Evolutionary conservation across 2,113 vertebrate genomes (phyloP).

Genomic region (Mus pahari): DNA sequence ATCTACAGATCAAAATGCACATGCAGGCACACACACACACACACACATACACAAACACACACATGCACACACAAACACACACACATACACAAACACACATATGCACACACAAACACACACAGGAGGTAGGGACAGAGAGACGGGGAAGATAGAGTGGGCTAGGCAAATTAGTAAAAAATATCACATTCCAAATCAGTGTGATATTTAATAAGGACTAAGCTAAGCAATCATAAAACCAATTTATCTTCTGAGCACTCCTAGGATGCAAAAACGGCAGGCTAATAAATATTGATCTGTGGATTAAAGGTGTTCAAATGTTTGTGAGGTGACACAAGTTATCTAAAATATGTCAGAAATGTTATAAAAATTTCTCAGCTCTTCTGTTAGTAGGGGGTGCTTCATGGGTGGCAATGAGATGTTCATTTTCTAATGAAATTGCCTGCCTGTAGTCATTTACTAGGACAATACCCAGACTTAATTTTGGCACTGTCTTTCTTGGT

Average conservation of each 20-base stretch:
- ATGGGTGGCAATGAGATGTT: slow-evolving; percentile 25
- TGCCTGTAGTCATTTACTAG: slow-evolving; percentile 5
- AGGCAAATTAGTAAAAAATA: slow-evolving; percentile 54
- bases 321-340: neutral
- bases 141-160: neutral
- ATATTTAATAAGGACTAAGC: slow-evolving; percentile 48
- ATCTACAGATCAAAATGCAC: neutral
- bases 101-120: neutral
- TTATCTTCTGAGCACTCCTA: slow-evolving; percentile 51
- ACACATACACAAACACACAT: neutral
- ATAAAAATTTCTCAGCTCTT: neutral
- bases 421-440: slow-evolving; percentile 55
- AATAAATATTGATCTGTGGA: slow-evolving; percentile 69
- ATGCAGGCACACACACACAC: neutral
- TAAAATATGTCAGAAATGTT: slow-evolving; percentile 32
- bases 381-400: neutral
- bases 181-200: neutral
- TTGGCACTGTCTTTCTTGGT: neutral
- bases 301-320: slow-evolving; percentile 56
- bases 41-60: too few relatives aligned
- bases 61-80: too few relatives aligned
- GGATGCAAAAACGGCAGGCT: slow-evolving; percentile 25
- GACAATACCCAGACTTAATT: neutral
- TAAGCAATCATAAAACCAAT: slow-evolving; percentile 50
- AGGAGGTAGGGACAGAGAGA: neutral